These are phyloP conservation scores for Laothoe populi DNA, from an alignment of 2,888 invertebrate genomes.

Conservation along the genomic window DNA sequence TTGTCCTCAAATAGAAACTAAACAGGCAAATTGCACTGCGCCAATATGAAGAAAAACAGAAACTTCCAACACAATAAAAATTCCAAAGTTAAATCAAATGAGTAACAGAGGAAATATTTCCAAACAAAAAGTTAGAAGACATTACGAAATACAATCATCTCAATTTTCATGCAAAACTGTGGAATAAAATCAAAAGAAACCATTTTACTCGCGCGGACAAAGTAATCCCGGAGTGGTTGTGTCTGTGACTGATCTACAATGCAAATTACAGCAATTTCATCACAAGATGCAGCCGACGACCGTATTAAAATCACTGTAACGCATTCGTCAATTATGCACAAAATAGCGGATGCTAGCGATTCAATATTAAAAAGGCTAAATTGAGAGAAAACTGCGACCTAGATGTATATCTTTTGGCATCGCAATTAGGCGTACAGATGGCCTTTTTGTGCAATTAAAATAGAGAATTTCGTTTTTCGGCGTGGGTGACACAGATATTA, in stretches of 20 bases:
- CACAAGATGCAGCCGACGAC: conserved; percentile 68
- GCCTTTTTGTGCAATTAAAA: not conserved
- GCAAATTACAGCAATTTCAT: conserved; percentile 76
- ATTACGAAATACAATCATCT: conserved; percentile 25
- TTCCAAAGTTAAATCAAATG: conserved; percentile 17
- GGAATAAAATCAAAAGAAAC: conserved; percentile 59
- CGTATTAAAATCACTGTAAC: conserved; percentile 63
- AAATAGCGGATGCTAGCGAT: conserved; percentile 21
- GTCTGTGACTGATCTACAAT: conserved; percentile 61
- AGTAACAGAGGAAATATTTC: conserved; percentile 14
- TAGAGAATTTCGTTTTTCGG: not conserved
- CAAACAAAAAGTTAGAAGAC: conserved; percentile 15
- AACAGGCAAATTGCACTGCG: not conserved
- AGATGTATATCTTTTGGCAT: conserved; percentile 2
- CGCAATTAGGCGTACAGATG: not conserved
- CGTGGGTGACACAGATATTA: no score
- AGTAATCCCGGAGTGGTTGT: conserved; percentile 53
- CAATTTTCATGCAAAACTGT: conserved; percentile 49
- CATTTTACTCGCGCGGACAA: conserved; percentile 54
- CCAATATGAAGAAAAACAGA: not conserved
- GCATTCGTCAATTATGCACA: conserved; percentile 60
- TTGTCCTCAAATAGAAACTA: not conserved
- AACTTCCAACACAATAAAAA: not conserved
- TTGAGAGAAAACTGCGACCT: not conserved
- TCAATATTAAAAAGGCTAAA: not conserved